Conservation (phyloP, 2,888 invertebrate genomes). For the Brachylomia viminalis region DNA sequence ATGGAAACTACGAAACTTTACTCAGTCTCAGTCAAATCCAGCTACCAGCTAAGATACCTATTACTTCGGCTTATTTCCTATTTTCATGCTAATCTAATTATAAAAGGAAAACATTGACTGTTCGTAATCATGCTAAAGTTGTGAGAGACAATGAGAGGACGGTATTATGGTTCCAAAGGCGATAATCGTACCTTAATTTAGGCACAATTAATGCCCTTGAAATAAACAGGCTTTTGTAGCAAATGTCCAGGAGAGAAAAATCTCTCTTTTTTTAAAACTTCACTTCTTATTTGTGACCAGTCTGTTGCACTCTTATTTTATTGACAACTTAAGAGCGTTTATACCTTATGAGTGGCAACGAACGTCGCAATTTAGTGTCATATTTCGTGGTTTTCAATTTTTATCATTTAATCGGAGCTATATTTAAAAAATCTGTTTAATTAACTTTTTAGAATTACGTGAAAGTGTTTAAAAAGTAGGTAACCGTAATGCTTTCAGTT, state of each 20-base stretch:
- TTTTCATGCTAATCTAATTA: conserved; percentile 45
- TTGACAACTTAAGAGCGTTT: too few relatives aligned
- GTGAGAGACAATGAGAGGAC: conserved; percentile 39
- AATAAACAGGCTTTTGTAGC: conserved; percentile 28
- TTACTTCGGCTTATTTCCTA: conserved; percentile 10
- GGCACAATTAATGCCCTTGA: conserved; percentile 27
- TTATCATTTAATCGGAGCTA: too few relatives aligned
- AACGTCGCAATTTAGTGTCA: too few relatives aligned
- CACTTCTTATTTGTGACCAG: not conserved
- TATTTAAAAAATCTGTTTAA: too few relatives aligned
- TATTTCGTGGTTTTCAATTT: too few relatives aligned
- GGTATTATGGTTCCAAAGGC: conserved; percentile 3
- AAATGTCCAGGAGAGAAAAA: not conserved
- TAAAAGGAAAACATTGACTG: conserved; percentile 36
- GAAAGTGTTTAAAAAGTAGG: too few relatives aligned
- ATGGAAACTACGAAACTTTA: not conserved
- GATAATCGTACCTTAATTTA: conserved; percentile 47
- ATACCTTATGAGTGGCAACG: too few relatives aligned
- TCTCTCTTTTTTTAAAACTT: not conserved
- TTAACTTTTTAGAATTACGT: too few relatives aligned
- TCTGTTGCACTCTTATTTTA: not conserved
- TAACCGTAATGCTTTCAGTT: too few relatives aligned
- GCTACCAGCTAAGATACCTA: not conserved
- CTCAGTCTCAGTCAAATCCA: not conserved
- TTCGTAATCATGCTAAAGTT: conserved; percentile 42